Evolutionary conservation across 2,113 vertebrate genomes (phyloP), one percentile per base, ranked within the genome.

Genomic region (Lepus timidus): DNA sequence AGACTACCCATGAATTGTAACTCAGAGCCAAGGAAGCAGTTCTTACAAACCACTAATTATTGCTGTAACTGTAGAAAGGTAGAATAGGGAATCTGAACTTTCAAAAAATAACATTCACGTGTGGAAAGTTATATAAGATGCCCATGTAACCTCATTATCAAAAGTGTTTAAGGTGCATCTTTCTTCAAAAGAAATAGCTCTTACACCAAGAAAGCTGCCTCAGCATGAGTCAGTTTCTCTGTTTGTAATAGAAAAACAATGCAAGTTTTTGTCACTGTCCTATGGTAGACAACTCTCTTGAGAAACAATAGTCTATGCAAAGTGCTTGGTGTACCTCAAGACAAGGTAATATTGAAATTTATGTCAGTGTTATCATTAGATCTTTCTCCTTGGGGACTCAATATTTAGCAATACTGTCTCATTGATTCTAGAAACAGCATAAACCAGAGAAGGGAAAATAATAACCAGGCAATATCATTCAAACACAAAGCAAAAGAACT

Each of bases 341-440:
- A 95, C 74, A 90, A 92, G 82, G 82, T 85, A 88, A 94, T 95
- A 85, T 78, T 97, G 85, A 88, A 93, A 96, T 96, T 96, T 95
- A 92, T 96, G 79, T 96, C 90, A 92, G 89, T 25, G 76, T 88
- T 90, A 88, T 90, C 88, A 97, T 96, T 94, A 96, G 89, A 92
- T 92, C 85, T 95, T 90, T 94, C 71, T 85, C 96, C 62, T 67
- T 0, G 0, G 78, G 84, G 44, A 94, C 93, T 91, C 36, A 10
- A 11, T 96, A 95, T 90, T 95, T 95, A 94, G 88, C 95, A 95
- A 65, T 91, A 90, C 94, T 92, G 79, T 94, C 87, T 91, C 78
- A 93, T 91, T 96, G 93, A 97, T 96, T 93, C 86, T 51, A 89
- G 67, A 36, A 52, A n/a, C 90, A 83, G 84, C 70, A 76, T 89